A percentile compares a stretch with the other conserved stretches of the same genome.
Conservation (phyloP, 2,888 invertebrate species). For the Ormyrus nitidulus region DNA sequence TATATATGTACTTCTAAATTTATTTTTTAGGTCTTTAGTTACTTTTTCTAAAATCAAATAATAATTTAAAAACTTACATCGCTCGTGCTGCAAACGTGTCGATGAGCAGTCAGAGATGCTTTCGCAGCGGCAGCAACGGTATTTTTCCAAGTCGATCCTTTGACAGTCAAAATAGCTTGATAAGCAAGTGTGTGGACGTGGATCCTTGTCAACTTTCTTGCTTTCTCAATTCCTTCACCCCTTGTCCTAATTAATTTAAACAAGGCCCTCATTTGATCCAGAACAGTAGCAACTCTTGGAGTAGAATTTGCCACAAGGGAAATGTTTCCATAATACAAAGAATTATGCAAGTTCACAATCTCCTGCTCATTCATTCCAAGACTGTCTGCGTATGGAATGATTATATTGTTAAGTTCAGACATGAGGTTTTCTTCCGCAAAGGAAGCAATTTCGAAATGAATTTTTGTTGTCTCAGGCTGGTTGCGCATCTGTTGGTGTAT, state of each 20-base stretch:
- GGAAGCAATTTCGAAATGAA: conserved; percentile 93
- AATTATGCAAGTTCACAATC: conserved; percentile 84
- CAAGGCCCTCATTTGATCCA: conserved; percentile 88
- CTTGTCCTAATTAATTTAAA: conserved; percentile 78
- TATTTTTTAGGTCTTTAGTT: too few species aligned
- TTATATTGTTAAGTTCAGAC: conserved; percentile 80
- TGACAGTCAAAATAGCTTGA: conserved; percentile 86
- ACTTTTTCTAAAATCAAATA: too few species aligned
- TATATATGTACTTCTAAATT: too few species aligned
- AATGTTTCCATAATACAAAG: conserved; percentile 83
- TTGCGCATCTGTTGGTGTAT: conserved; percentile 82
- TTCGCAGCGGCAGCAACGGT: conserved; percentile 88
- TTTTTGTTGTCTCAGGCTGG: conserved; percentile 79
- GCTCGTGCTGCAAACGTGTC: conserved; percentile 86
- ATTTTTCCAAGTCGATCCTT: conserved; percentile 85
- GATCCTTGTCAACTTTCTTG: conserved; percentile 82
- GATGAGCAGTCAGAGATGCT: conserved; percentile 87
- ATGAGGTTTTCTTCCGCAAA: conserved; percentile 85
- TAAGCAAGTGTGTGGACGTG: conserved; percentile 93
- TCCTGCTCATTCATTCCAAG: conserved; percentile 94
- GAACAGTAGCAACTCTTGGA: conserved; percentile 86
- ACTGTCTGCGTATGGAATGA: conserved; percentile 87
- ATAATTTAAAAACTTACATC: conserved; percentile 73
- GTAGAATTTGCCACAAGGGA: conserved; percentile 86
- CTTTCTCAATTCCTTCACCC: conserved; percentile 74